Conservation (phyloP, 2,797 vertebrate genomes). For the Loris lydekkerianus region DNA sequence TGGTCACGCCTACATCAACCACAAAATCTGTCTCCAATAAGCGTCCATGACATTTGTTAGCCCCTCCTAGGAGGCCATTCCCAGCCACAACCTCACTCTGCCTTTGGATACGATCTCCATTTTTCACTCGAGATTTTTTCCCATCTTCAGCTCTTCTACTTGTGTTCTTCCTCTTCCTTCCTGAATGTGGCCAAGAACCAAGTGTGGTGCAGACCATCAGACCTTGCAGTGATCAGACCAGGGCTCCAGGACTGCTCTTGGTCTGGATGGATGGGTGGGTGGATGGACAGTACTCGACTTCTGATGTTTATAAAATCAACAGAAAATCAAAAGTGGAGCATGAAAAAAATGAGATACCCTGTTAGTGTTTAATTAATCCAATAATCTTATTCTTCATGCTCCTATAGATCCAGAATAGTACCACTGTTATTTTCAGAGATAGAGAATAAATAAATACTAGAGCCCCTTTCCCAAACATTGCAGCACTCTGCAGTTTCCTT, state of each 20-base stretch:
- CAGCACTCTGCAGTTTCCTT: background rate
- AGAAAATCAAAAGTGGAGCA: slow-evolving; percentile 29
- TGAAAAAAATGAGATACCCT: slow-evolving; percentile 6
- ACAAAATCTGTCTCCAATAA: background rate
- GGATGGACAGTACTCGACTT: background rate
- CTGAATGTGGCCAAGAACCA: background rate
- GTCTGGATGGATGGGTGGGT: background rate
- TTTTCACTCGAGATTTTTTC: background rate
- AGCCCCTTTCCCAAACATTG: background rate
- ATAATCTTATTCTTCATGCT: slow-evolving; percentile 42
- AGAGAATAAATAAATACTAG: background rate
- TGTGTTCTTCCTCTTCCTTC: background rate
- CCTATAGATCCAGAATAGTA: background rate
- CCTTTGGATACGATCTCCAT: background rate
- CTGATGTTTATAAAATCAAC: slow-evolving; percentile 45
- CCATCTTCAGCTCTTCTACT: background rate
- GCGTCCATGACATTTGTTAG: background rate
- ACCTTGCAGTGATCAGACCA: background rate
- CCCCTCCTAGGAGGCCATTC: background rate
- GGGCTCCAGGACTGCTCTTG: background rate
- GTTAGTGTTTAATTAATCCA: slow-evolving; percentile 20
- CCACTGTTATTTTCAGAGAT: background rate
- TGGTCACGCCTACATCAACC: background rate
- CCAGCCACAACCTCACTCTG: background rate
- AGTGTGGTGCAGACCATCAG: too few species aligned